Conservation (phyloP, 2,888 invertebrate genomes). For the Linnaemya vulpina region DNA sequence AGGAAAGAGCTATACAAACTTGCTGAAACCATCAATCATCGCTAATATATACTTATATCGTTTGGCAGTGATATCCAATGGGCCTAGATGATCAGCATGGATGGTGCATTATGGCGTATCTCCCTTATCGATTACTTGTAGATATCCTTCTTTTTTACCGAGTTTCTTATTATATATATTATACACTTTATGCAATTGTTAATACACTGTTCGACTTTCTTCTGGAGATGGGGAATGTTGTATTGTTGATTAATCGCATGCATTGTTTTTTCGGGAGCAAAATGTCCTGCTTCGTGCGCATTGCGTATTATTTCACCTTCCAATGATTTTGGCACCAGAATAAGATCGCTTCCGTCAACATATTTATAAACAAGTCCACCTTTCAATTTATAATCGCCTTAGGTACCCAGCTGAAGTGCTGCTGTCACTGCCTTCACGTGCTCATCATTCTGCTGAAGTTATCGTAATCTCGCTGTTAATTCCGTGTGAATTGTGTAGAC, state of each 20-base stretch:
- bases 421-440: constrained; percentile 66
- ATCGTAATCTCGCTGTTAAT: constrained; percentile 57
- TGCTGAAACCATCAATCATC: no score
- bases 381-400: constrained; percentile 64
- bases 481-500: background rate
- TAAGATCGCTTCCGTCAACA: no score
- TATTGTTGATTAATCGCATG: background rate
- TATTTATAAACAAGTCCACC: no score
- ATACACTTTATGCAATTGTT: constrained; percentile 54
- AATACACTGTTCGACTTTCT: constrained; percentile 27
- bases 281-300: no score
- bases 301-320: no score
- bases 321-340: no score
- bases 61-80: constrained; percentile 70
- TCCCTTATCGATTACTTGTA: constrained; percentile 75
- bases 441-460: constrained; percentile 59
- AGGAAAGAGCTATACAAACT: no score
- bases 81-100: constrained; percentile 80
- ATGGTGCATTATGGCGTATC: no score
- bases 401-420: constrained; percentile 39
- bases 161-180: constrained; percentile 72
- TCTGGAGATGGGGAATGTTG: constrained; percentile 72
- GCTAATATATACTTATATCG: constrained; percentile 44
- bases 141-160: constrained; percentile 74
- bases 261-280: no score